phyloP scores from a whole-genome alignment of 2,113 vertebrate species.

The Colinus virginianus region DNA sequence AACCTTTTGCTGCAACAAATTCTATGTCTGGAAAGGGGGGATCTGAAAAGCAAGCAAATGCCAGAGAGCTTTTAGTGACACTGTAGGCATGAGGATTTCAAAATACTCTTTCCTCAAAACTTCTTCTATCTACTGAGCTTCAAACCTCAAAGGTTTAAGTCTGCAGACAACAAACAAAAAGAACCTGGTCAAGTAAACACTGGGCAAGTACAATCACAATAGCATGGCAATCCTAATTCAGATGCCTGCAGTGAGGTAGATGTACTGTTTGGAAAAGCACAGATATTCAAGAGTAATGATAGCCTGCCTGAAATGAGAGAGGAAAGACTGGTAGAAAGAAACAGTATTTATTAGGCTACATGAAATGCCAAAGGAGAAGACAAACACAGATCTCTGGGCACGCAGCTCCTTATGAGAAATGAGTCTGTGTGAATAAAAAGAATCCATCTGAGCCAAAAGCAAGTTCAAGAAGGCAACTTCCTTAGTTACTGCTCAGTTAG shows the following conservation, averaged over 20 bases:
- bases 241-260: not conserved
- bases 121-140: not conserved
- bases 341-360: not conserved
- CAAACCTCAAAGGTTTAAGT: not conserved
- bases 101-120: fast-evolving
- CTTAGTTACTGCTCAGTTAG: not conserved
- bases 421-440: not conserved
- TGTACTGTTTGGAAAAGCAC: not conserved
- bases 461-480: not conserved
- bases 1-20: constrained; percentile 79
- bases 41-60: constrained; percentile 74
- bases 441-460: not conserved
- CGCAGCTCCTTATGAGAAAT: not conserved
- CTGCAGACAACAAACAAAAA: not conserved
- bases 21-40: constrained; percentile 82
- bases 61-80: not conserved
- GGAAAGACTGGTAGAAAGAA: not conserved
- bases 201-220: fast-evolving
- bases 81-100: not conserved
- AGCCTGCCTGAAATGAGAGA: not conserved
- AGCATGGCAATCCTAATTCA: not conserved
- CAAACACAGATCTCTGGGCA: not conserved
- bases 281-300: not conserved
- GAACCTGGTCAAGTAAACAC: not conserved
- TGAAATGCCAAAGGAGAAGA: not conserved